Evolutionary conservation across 2,113 vertebrate genomes (phyloP).

Genomic region (Patagioenas fasciata): DNA sequence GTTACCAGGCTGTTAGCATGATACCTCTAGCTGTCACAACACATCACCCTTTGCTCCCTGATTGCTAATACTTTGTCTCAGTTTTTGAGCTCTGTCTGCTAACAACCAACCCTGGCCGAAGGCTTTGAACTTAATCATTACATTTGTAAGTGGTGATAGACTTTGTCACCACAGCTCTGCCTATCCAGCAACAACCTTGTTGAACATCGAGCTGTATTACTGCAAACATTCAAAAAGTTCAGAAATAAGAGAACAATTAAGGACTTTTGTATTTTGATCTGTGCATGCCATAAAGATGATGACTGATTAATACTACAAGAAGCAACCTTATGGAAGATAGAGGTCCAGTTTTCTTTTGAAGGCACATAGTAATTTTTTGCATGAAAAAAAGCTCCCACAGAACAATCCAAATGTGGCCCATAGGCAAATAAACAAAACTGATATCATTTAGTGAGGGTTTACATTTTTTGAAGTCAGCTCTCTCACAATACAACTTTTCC

Average conservation of each 20-base stretch:
- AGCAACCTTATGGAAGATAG: not conserved
- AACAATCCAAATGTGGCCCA: not conserved
- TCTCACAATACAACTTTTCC: not conserved
- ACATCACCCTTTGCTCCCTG: slow-evolving; percentile 12
- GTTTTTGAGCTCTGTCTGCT: slow-evolving; percentile 60
- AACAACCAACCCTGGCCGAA: slow-evolving; percentile 69
- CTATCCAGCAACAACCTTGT: not conserved
- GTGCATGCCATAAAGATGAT: not conserved
- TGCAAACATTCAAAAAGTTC: not conserved
- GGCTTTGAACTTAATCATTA: slow-evolving; percentile 79
- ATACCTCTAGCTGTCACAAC: slow-evolving; percentile 41
- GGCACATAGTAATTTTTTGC: not conserved
- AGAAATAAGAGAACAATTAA: not conserved
- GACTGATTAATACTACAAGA: not conserved
- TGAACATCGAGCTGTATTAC: not conserved
- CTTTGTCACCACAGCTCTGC: slow-evolving; percentile 50
- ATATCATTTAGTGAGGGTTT: not conserved
- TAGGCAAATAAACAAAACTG: not conserved
- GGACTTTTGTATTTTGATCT: not conserved
- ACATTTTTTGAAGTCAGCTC: not conserved
- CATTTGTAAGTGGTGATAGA: slow-evolving; percentile 70
- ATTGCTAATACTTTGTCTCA: slow-evolving; percentile 53
- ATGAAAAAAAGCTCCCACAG: not conserved
- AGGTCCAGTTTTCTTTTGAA: not conserved
- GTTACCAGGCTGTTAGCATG: not conserved